Base-by-base conservation (phyloP, 2,113 vertebrate genomes). In the Osmerus eperlanus region DNA sequence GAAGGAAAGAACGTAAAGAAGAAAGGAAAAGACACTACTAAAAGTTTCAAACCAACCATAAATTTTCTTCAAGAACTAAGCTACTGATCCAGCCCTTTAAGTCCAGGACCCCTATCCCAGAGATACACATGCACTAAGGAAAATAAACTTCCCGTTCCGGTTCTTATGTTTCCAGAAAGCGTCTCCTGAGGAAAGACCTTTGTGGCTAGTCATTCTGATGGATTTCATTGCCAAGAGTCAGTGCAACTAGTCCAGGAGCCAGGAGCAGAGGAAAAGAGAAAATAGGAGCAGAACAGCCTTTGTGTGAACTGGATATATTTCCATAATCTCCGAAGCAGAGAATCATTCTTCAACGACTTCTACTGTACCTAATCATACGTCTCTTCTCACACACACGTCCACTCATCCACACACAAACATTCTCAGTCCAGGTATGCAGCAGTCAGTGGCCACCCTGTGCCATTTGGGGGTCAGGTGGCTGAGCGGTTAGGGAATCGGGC, bases 91-190 rank as follows among this genome's bases (percentile, higher is more conserved):
- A 78, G 81, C 77, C 18, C 71, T 76, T n/a, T 75, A 68, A 6
- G 65, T 75, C 32, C 67, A 13, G 78, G 82, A 81, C 83, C 82
- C 81, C 78, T 80, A 85, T 87, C 83, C 82, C 86, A 83, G 32
- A 88, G 81, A 89, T 81, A 86, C 81, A 77, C 85, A 84, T 76
- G 73, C 81, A 85, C 79, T 79, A 89, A 89, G 78, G 80, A 88
- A 89, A 90, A 90, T 87, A 90, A 90, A 90, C 87, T 74, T 83
- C 81, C 82, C 79, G 83, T 86, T 87, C 85, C 32, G 81, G 71
- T 78, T 70, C 77, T 73, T 71, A 70, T 72, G 79, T 88, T 87
- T 84, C 82, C 76, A 76, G 68, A 14, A 3, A 78, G 78, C 75
- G 81, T 79, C 84, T 85, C 80, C 75, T 72, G 73, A 81, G 79